A percentile compares a stretch with the other conserved stretches of the same genome.
phyloP scores from a whole-genome alignment of 2,797 vertebrate genomes.

The Myripristis murdjan region DNA sequence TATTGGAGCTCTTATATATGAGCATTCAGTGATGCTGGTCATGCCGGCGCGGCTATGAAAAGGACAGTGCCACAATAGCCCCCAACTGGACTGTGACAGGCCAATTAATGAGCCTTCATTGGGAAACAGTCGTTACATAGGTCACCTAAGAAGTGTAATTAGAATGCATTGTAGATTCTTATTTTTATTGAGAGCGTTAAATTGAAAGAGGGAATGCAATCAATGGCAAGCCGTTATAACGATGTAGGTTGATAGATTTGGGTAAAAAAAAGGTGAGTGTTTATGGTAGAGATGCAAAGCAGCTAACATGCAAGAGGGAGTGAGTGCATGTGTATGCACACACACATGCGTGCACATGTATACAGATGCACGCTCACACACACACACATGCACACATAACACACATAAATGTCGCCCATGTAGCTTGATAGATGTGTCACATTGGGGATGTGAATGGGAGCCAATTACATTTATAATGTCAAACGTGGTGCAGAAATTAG shows the following conservation, averaged over 20 bases:
- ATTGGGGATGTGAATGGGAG: conserved; percentile 92
- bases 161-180: conserved; percentile 94
- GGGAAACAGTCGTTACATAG: conserved; percentile 93
- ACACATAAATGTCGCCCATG: conserved; percentile 86
- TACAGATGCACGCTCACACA: conserved; percentile 46
- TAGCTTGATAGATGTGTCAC: conserved; percentile 95
- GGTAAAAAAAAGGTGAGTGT: conserved; percentile 86
- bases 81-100: conserved; percentile 94
- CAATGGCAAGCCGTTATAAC: conserved; percentile 88
- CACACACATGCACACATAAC: conserved; percentile 34
- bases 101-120: conserved; percentile 97
- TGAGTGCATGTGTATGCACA: conserved; percentile 6
- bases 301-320: conserved; percentile 40
- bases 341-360: conserved; percentile 19
- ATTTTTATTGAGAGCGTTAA: conserved; percentile 95
- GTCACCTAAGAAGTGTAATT: conserved; percentile 97
- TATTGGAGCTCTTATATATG: conserved; percentile 90
- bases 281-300: conserved; percentile 88
- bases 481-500: conserved; percentile 95
- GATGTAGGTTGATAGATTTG: conserved; percentile 91
- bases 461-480: conserved; percentile 99
- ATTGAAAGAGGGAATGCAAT: conserved; percentile 92
- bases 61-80: conserved; percentile 95
- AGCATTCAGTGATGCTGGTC: conserved; percentile 88
- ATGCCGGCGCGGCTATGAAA: conserved; percentile 89